Conservation (phyloP, 2,888 invertebrate species). For the Tetramorium bicarinatum region DNA sequence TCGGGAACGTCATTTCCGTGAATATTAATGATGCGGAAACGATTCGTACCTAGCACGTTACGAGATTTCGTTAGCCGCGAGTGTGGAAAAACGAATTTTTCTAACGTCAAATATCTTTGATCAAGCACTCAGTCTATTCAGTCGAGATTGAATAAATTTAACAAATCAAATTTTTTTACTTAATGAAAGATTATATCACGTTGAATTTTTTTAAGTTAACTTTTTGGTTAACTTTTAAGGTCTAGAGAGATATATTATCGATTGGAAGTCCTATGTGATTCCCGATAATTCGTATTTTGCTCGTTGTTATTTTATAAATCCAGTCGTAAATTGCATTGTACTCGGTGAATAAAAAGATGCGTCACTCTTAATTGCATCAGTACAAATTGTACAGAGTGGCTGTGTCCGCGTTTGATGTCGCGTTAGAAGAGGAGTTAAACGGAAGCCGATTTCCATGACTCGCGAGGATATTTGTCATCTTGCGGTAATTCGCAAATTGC, state of each 20-base stretch:
- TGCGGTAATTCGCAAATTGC: constrained; percentile 38
- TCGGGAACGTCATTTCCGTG: constrained; percentile 23
- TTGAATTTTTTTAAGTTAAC: not conserved
- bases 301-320: not conserved
- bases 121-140: not conserved
- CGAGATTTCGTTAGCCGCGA: not conserved
- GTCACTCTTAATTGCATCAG: constrained; percentile 40
- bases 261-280: not conserved
- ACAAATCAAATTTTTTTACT: not conserved
- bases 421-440: constrained; percentile 21
- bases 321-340: not conserved
- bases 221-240: not conserved
- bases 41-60: not conserved
- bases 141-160: not conserved
- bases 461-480: constrained; percentile 47
- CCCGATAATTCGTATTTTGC: not conserved
- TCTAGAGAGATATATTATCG: not conserved
- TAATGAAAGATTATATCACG: not conserved
- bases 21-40: constrained; percentile 24
- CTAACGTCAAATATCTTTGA: not conserved
- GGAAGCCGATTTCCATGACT: constrained; percentile 46
- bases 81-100: not conserved
- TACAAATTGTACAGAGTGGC: not conserved
- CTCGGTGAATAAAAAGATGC: constrained; percentile 25
- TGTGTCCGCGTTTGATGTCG: constrained; percentile 19